These are phyloP conservation scores for Tetropium fuscum DNA, from an alignment of 2,888 invertebrate genomes.

Conservation along the genomic window DNA sequence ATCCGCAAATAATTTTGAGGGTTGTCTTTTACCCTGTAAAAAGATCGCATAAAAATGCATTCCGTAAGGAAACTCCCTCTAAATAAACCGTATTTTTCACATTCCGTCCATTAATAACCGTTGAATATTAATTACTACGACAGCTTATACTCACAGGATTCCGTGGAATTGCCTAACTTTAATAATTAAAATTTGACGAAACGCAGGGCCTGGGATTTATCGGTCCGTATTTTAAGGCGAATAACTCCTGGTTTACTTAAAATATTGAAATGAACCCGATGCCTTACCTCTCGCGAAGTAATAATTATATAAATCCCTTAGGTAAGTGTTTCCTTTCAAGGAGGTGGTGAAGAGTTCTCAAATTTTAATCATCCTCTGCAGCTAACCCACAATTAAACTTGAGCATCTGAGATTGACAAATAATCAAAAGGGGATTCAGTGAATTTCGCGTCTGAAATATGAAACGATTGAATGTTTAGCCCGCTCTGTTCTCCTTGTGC, in stretches of 20 bases:
- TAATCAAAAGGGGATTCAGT: slow-evolving; percentile 29
- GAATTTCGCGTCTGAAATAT: slow-evolving; percentile 30
- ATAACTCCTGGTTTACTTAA: slow-evolving; percentile 2
- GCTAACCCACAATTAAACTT: slow-evolving; percentile 33
- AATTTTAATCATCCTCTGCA: slow-evolving; percentile 32
- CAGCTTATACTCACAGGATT: background rate
- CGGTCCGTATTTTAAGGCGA: background rate
- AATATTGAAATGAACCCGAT: slow-evolving; percentile 16
- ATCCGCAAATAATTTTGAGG: too few species aligned
- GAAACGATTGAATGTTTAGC: slow-evolving; percentile 28
- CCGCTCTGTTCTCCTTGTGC: slow-evolving; percentile 20
- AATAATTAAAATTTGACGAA: slow-evolving; percentile 16
- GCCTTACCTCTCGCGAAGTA: slow-evolving; percentile 4
- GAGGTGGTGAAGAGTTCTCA: slow-evolving; percentile 25
- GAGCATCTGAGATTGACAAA: slow-evolving; percentile 33
- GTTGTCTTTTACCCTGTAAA: too few species aligned
- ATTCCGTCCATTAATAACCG: too few species aligned
- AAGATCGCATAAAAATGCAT: too few species aligned
- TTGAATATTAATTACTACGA: too few species aligned
- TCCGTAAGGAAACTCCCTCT: too few species aligned
- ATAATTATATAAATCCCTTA: slow-evolving; percentile 28
- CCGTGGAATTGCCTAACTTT: slow-evolving; percentile 1
- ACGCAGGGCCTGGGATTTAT: slow-evolving; percentile 3
- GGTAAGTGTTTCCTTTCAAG: slow-evolving; percentile 27
- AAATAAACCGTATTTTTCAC: too few species aligned